Evolutionary conservation across 2,888 invertebrate species (phyloP).

Genomic region (Chaitophorus viminalis): DNA sequence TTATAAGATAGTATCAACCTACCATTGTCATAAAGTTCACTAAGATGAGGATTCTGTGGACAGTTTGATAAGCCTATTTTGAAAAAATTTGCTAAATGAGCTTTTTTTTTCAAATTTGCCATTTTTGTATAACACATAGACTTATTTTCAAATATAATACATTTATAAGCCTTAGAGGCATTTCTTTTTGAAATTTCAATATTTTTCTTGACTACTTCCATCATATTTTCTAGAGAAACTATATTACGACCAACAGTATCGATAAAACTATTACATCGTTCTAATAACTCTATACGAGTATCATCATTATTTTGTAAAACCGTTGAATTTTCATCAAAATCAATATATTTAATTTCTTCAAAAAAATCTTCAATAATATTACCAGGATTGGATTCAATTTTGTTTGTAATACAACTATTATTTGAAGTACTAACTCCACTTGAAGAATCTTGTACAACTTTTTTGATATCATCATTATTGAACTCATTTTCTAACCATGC

Average conservation of each 20-base stretch:
- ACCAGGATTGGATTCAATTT: background rate
- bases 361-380: constrained; percentile 39
- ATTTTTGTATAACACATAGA: background rate
- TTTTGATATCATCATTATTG: background rate
- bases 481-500: constrained; percentile 51
- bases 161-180: constrained; percentile 28
- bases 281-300: constrained; percentile 36
- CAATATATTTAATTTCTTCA: constrained; percentile 50
- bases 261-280: constrained; percentile 43
- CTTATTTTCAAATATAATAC: constrained; percentile 35
- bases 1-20: constrained; percentile 47
- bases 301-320: background rate
- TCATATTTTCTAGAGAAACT: constrained; percentile 38
- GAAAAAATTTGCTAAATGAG: constrained; percentile 47
- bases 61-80: constrained; percentile 51
- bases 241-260: constrained; percentile 48
- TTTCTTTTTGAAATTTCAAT: constrained; percentile 43
- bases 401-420: background rate
- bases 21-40: constrained; percentile 26
- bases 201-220: constrained; percentile 4
- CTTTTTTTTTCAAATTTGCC: constrained; percentile 37
- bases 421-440: background rate
- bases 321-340: constrained; percentile 34
- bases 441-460: background rate
- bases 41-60: constrained; percentile 46